Evolutionary conservation across 2,113 vertebrate species (phyloP), one percentile per base, ranked within the genome.

Genomic region (Poeciliopsis occidentalis): DNA sequence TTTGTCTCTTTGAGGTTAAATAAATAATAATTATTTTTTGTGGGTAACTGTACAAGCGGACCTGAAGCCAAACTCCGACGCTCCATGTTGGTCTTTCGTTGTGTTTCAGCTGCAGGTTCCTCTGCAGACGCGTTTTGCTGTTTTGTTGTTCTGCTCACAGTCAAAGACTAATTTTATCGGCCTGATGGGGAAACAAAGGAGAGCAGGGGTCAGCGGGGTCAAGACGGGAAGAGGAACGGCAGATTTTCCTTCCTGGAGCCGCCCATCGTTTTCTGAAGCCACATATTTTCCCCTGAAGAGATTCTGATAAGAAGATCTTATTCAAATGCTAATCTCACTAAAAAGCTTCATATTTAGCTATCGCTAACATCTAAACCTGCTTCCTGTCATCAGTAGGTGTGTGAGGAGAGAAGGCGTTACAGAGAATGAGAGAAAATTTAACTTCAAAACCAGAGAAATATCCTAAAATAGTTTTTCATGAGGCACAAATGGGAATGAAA

Each of bases 71-170:
- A 17, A 51, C 47, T 8, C 7, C 8, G 32, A 15, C 4, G 34
- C 26, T 66, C 37, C 34, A 30, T 44, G 61, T 71, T 39, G 13
- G 65, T 68, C 29, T 3, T 4, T 37, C 34, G 10, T 11, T 37
- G 34, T 11, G 34, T 37, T 37, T 37, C 34, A 37, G 34, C 34
- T 37, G 34, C 34, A 74, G 63, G 83, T 89, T 88, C 70, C 82
- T 88, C 82, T 76, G 74, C 78, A 89, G 91, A 93, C 91, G 90
- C 69, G 60, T 80, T 91, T 92, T 88, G 88, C 66, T 83, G 78
- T 91, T 86, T 88, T 83, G 80, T 87, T 92, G 78, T 88, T 82
- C 79, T 31, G 62, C 82, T 68, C 54, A 80, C 82, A 82, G 91
- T 86, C 84, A 86, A 78, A 54, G 83, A 76, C 67, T 86, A 89